Evolutionary conservation across 1,140 invertebrate genomes (phyloP).

Genomic region (Zaprionus lachaisei): DNA sequence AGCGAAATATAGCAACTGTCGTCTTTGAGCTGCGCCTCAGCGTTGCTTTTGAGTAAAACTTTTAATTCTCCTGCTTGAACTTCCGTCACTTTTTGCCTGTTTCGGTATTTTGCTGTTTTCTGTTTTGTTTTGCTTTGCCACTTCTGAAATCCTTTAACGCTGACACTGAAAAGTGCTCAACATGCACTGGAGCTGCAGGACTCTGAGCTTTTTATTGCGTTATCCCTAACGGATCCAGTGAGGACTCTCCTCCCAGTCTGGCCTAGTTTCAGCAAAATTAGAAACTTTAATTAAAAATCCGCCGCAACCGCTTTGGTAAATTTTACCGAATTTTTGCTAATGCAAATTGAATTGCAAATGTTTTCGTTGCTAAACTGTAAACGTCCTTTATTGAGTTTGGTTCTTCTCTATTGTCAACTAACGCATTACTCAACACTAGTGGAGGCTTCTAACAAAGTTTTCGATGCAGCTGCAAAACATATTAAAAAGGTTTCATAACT

Average conservation of each 20-base stretch:
- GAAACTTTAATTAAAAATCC: conserved; percentile 40
- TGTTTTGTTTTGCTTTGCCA: conserved; percentile 18
- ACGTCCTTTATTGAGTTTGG: conserved; percentile 43
- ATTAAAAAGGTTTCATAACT: neutral
- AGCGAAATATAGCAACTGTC: conserved; percentile 60
- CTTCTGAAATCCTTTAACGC: conserved; percentile 46
- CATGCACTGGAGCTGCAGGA: conserved; percentile 10
- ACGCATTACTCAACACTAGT: neutral
- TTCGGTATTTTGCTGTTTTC: conserved; percentile 8
- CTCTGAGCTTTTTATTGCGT: conserved; percentile 66
- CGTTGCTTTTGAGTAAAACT: conserved; percentile 57
- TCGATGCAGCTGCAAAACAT: neutral
- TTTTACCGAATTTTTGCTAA: conserved; percentile 6
- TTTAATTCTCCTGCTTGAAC: conserved; percentile 71
- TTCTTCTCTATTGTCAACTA: neutral
- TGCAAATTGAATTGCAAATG: conserved; percentile 36
- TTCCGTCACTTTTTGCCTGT: conserved; percentile 45
- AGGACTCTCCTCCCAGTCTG: conserved; percentile 8
- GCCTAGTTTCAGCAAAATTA: conserved; percentile 2
- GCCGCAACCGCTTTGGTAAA: conserved; percentile 35
- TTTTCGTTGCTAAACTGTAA: conserved; percentile 14
- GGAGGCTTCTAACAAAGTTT: neutral
- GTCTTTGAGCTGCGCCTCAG: conserved; percentile 51
- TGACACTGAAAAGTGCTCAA: conserved; percentile 72
- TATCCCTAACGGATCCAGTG: conserved; percentile 33